These are phyloP conservation scores for Ips typographus DNA, from an alignment of 1,140 invertebrate species.

Conservation along the genomic window DNA sequence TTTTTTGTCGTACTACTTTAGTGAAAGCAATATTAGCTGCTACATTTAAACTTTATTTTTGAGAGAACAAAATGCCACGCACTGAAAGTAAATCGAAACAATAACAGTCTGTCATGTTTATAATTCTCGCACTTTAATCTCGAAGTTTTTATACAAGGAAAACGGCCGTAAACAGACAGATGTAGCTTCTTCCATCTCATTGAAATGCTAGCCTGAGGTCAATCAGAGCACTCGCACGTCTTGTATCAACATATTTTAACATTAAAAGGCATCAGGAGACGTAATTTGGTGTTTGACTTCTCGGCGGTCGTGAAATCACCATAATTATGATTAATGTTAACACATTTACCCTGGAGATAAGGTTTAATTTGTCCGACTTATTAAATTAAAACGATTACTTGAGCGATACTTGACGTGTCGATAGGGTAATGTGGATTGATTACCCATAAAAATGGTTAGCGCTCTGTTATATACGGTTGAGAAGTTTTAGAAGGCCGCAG, in stretches of 20 bases:
- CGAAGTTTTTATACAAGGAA: not conserved
- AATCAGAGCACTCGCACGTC: conserved; percentile 21
- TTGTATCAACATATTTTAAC: conserved; percentile 34
- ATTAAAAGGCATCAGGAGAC: conserved; percentile 23
- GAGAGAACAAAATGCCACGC: too few species aligned
- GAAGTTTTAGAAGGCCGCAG: not conserved
- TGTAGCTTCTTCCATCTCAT: conserved; percentile 12
- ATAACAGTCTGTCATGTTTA: too few species aligned
- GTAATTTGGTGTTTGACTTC: conserved; percentile 34
- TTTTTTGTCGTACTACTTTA: too few species aligned
- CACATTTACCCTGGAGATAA: conserved; percentile 28
- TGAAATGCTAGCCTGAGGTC: conserved; percentile 29
- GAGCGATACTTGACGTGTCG: conserved; percentile 23
- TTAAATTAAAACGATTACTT: conserved; percentile 33
- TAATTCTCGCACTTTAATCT: too few species aligned
- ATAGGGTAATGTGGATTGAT: conserved; percentile 28
- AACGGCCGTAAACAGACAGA: not conserved
- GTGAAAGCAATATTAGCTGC: too few species aligned
- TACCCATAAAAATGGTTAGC: conserved; percentile 22
- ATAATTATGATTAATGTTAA: conserved; percentile 37
- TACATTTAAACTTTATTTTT: too few species aligned
- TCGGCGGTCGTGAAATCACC: conserved; percentile 29
- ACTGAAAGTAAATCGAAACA: too few species aligned
- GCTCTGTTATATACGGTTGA: conserved; percentile 6
- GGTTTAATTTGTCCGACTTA: conserved; percentile 33